Evolutionary conservation across 2,797 vertebrate species (phyloP).

Genomic region (Muscicapa striata): DNA sequence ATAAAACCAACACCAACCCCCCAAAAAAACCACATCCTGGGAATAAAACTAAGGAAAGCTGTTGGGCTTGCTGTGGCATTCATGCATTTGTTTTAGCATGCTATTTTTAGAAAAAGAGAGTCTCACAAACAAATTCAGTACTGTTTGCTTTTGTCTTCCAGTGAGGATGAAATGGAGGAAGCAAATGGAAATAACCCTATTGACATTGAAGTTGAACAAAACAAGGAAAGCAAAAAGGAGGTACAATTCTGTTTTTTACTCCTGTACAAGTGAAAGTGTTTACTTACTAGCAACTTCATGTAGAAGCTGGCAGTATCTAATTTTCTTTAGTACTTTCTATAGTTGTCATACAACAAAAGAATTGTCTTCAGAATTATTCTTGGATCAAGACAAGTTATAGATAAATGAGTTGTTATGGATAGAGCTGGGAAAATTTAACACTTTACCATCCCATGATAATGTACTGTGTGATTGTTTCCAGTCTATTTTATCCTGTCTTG

Average conservation of each 20-base stretch:
- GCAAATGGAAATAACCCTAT: conserved; percentile 76
- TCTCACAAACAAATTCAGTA: background rate
- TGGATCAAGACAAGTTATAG: background rate
- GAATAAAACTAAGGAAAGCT: background rate
- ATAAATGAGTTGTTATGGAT: background rate
- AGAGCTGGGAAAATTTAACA: background rate
- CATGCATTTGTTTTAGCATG: background rate
- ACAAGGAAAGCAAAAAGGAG: conserved; percentile 91
- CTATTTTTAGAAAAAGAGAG: background rate
- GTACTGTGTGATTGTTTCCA: background rate
- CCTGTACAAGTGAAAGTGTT: background rate
- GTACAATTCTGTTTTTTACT: conserved; percentile 61
- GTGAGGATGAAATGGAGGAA: conserved; percentile 90
- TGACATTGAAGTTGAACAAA: conserved; percentile 83
- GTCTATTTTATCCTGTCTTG: background rate
- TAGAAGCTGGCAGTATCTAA: conserved; percentile 15
- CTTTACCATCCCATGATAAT: background rate
- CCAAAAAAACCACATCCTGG: background rate
- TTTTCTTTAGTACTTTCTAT: conserved; percentile 34
- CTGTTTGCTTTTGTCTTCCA: conserved; percentile 73
- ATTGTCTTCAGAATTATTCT: conserved; percentile 38
- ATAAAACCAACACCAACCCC: background rate
- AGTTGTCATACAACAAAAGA: conserved; percentile 10
- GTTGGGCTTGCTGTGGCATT: background rate
- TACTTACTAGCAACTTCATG: background rate